Evolutionary conservation across 2,888 invertebrate genomes (phyloP), one percentile per base, ranked within the genome.

Genomic region (Catocala fraxini): DNA sequence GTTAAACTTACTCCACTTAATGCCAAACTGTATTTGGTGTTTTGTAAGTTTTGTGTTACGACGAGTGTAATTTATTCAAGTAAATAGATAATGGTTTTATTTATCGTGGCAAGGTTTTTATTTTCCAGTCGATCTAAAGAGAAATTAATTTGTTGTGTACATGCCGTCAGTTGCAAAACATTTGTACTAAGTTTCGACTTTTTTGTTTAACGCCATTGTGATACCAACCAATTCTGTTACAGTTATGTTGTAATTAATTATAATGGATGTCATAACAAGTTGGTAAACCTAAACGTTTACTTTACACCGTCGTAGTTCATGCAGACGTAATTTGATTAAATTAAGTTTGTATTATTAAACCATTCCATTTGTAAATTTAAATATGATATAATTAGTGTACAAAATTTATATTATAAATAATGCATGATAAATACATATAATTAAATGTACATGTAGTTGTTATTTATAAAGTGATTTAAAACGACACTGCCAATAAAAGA

Each of bases 161-260:
- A 60, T 60, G 13, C 43, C 41, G 41, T 59, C 47, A 33, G 52
- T 69, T 64, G 56, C 65, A 64, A 73, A 64, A 73, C 57, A 66
- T 64, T 65, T 52, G 68, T 47, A 62, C 54, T 68, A 58, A 72
- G 57, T 62, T 59, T 47, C 48, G n/a, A 11, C 52, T 63, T 75
- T 61, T 57, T 39, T 7, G 6, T 39, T 39, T 39, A 59, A 6
- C 57, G 68, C 15, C 56, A 65, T 43, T 52, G 48, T 54, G 56
- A 60, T 71, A 61, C 56, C 60, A 57, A 51, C 12, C 12, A 45
- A 45, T 45, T 12, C 7, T 45, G 35, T 39, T 39, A 39, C 6
- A 39, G 35, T 7, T 39, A 9, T 39, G 15, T 60, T 60, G 64
- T 55, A 59, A 68, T 68, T 59, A 61, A 71, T 68, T 55, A 56